Base-by-base conservation (phyloP, 2,797 vertebrate species). In the Brachyrhaphis roseni region DNA sequence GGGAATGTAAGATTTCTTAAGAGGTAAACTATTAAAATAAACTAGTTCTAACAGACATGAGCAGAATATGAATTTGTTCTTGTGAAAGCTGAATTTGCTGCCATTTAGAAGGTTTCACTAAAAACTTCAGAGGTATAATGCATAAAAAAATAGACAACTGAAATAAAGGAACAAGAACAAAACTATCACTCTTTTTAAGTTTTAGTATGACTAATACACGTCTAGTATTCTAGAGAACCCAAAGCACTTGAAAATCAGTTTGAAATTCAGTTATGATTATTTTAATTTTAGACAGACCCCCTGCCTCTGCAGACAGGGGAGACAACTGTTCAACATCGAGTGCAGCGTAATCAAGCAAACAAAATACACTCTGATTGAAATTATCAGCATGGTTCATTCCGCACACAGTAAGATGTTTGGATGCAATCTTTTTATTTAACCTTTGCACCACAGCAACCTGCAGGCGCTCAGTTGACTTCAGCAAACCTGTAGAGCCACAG, bases 331-430 rank as follows among this genome's bases (percentile, higher is more conserved):
- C 72, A 16, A 23, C 39, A 28, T 41, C 36, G 51, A 74, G 47
- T 75, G 31, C 15, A 28, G 53, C 23, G 23, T 75, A 75, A 75
- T 75, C 36, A 75, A 75, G 73, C 36, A 57, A 57, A 39, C 51
- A 74, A 74, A 74, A 51, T 51, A n/a, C 51, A 57, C 36, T n/a
- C 34, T 57, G 73, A 57, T 75, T 75, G 36, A 57, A 75, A 75
- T 57, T 57, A 75, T 75, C 68, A 43, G 53, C 51, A 39, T 55
- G 51, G 23, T 43, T 57, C n/a, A 43, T 43, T 53, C 51, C 15
- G 28, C 23, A 10, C 53, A 74, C 51, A 55, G 73, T 41, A 57
- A 57, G 4, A 74, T 73, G 72, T 74, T 47, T 74, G 23, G 49
- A 53, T 39, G 51, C 36, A 57, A 26, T 75, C 36, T 57, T 75